Evolutionary conservation across 2,888 invertebrate genomes (phyloP).

Genomic region (Brenthis hecate): DNA sequence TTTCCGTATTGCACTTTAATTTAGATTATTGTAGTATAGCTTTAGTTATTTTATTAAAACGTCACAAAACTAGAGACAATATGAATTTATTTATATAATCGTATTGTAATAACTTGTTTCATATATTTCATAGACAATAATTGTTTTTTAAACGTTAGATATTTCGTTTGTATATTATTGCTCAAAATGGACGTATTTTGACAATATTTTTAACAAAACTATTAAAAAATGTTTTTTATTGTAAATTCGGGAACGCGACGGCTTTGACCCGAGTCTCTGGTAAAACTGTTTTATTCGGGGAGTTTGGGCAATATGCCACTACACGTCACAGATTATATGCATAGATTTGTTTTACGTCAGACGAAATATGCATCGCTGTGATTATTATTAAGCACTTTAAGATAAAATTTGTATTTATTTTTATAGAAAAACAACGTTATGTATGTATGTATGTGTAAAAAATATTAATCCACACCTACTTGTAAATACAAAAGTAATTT

Average conservation of each 20-base stretch:
- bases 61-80: neutral
- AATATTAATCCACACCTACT: too few relatives aligned
- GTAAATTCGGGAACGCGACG: neutral
- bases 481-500: too few relatives aligned
- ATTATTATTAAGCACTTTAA: slow-evolving; percentile 11
- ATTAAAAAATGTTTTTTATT: neutral
- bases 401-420: slow-evolving; percentile 2
- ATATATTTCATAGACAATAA: neutral
- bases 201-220: neutral
- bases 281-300: slow-evolving; percentile 5
- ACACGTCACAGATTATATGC: neutral
- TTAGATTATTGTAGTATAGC: neutral
- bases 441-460: neutral
- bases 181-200: neutral
- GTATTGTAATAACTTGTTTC: neutral
- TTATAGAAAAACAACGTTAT: neutral
- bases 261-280: neutral
- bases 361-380: slow-evolving; percentile 10
- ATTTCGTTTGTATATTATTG: neutral
- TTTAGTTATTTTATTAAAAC: neutral
- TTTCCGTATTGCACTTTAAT: neutral
- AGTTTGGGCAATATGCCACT: slow-evolving; percentile 17
- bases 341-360: slow-evolving; percentile 22
- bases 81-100: slow-evolving; percentile 11
- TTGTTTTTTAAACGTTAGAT: neutral